A percentile compares a stretch with the other conserved stretches of the same genome.
These are phyloP conservation scores for Beris morrisii DNA, from an alignment of 2,888 invertebrate species.

Conservation along the genomic window DNA sequence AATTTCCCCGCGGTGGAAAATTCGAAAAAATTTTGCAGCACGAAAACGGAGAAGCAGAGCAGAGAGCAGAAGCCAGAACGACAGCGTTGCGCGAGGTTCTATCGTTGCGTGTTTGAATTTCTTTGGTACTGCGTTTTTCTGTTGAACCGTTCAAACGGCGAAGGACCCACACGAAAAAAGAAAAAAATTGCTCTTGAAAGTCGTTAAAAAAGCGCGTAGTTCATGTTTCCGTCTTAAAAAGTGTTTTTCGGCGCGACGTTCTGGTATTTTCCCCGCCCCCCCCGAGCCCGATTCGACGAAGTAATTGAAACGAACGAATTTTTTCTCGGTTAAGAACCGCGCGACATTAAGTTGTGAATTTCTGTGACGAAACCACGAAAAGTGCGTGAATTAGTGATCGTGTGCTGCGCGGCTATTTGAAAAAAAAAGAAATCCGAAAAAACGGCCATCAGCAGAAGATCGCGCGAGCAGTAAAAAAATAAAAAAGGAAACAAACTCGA, in stretches of 20 bases:
- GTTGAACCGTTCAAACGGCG: not conserved
- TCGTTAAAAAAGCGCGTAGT: not conserved
- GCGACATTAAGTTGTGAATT: not conserved
- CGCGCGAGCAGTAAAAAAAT: no score
- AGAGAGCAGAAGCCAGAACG: conserved; percentile 26
- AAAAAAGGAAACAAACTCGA: no score
- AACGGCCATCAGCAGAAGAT: conserved; percentile 5
- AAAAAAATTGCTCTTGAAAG: not conserved
- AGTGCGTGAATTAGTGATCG: not conserved
- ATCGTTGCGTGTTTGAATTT: not conserved
- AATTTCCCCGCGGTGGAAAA: no score
- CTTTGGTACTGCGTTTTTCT: conserved; percentile 1
- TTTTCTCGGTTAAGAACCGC: not conserved
- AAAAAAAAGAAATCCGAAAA: conserved; percentile 7
- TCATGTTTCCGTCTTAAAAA: not conserved
- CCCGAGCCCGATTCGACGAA: not conserved
- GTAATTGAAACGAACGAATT: conserved; percentile 21
- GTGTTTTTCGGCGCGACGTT: conserved; percentile 6
- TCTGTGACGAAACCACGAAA: not conserved
- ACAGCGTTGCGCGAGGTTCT: conserved; percentile 22
- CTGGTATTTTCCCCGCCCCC: conserved; percentile 5
- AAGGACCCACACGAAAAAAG: not conserved
- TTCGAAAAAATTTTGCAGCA: no score
- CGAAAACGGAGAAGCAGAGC: not conserved
- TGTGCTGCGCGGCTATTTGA: not conserved